Percentiles rank a stretch among this genome's conserved stretches.
Conservation (phyloP, 2,797 vertebrate genomes). For the Betta splendens region DNA sequence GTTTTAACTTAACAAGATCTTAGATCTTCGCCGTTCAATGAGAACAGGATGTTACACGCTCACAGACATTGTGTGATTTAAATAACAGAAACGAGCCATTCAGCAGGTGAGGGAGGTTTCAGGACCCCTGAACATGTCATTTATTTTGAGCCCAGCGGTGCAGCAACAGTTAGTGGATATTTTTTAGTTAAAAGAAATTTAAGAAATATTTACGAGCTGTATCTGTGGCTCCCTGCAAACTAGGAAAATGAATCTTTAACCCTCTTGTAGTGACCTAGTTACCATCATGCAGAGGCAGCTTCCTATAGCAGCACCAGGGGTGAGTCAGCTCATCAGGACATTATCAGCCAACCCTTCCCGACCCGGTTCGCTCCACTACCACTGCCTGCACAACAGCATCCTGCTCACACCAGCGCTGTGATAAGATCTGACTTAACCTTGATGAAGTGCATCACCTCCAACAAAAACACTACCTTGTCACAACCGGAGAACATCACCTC, state of each 20-base stretch:
- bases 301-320: conserved; percentile 12
- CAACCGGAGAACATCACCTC: conserved; percentile 65
- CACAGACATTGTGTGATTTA: neutral
- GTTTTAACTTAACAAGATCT: neutral
- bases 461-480: conserved; percentile 75
- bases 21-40: neutral
- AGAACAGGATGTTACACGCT: neutral
- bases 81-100: conserved; percentile 3
- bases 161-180: conserved; percentile 2
- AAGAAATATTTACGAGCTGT: too few relatives aligned
- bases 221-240: conserved; percentile 1
- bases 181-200: neutral
- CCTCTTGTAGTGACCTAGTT: conserved; percentile 25
- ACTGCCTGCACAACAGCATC: conserved; percentile 52
- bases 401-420: conserved; percentile 53
- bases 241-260: conserved; percentile 26
- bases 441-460: conserved; percentile 71
- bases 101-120: conserved; percentile 3
- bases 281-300: conserved; percentile 20
- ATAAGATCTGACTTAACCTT: conserved; percentile 80
- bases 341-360: conserved; percentile 56
- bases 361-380: conserved; percentile 36
- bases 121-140: neutral
- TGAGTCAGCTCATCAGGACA: conserved; percentile 47
- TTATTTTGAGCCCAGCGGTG: neutral